A percentile compares a stretch with the other conserved stretches of the same genome.
These are phyloP conservation scores for Azorinus chamasolen DNA, from an alignment of 2,888 invertebrate species.

Conservation along the genomic window DNA sequence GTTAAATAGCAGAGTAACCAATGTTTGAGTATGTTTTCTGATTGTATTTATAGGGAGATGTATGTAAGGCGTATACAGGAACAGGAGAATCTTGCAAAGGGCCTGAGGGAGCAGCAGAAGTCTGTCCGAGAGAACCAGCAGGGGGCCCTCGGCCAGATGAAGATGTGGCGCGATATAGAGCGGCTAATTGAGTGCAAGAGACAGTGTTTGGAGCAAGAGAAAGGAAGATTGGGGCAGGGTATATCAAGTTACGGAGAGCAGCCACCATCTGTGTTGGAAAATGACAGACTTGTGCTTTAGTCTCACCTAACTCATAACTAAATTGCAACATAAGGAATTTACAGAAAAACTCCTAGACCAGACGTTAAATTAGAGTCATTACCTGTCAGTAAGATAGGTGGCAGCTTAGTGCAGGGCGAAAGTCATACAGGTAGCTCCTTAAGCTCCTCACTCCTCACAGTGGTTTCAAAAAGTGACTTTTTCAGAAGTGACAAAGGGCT, in stretches of 20 bases:
- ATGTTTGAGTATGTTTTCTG: no score
- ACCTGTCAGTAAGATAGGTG: no score
- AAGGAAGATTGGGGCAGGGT: slow-evolving; percentile 60
- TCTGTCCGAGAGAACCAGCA: slow-evolving; percentile 87
- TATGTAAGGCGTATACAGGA: slow-evolving; percentile 89
- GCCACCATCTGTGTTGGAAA: slow-evolving; percentile 77
- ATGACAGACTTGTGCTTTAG: slow-evolving; percentile 79
- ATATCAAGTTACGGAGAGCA: slow-evolving; percentile 71
- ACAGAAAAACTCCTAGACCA: no score
- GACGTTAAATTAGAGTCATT: no score
- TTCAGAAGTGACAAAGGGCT: no score
- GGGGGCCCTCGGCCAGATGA: slow-evolving; percentile 87
- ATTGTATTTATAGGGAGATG: slow-evolving; percentile 88
- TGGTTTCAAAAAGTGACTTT: no score
- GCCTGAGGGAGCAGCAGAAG: slow-evolving; percentile 87
- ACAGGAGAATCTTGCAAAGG: slow-evolving; percentile 88
- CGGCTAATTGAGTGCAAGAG: slow-evolving; percentile 86
- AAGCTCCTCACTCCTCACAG: no score
- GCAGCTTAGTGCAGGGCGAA: no score
- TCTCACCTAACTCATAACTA: no score
- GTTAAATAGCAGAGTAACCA: no score
- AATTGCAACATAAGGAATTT: no score
- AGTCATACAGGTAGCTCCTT: no score
- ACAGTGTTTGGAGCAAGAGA: slow-evolving; percentile 70
- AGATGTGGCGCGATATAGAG: slow-evolving; percentile 88